Base-by-base conservation (phyloP, 1,140 invertebrate species). In the Ips nitidus region DNA sequence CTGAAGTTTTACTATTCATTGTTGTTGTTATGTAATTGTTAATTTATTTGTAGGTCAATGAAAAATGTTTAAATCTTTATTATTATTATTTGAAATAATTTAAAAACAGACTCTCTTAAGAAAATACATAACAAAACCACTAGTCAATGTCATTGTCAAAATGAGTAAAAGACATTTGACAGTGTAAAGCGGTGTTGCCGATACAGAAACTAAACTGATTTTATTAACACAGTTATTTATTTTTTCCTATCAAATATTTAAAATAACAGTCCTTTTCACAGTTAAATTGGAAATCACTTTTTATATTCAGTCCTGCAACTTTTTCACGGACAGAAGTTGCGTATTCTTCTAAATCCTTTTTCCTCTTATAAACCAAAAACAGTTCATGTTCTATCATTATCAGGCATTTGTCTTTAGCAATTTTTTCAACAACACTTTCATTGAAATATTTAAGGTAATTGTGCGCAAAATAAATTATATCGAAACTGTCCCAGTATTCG, bases 341-440 rank as follows among this genome's bases (percentile, higher is more conserved):
- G 69, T 71, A 76, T 52, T 76, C 70, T 61, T 77, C 71, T 38
- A 79, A 65, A 2, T 80, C 69, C 52, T 73, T 72, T 43, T 80
- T 74, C 41, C 79, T 64, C 45, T 76, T 39, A 57, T 37, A 75
- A 6, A 77, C 50, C 4, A 76, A 64, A 72, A 76, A 80, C 42
- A 76, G 66, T 58, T 74, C 73, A 75, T 80, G 78, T 72, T 80
- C 79, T 4, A 80, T 52, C 1, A 79, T 64, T 47, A 79, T 38
- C 7, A 77, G 57, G 1, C 74, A 5, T 41, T 62, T 45, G 1
- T 71, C 62, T 60, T 73, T 73, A 2, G 67, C 63, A 42, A 78
- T 55, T 41, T 76, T 68, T 38, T 73, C 66, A 0, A 79, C 56
- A 2, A 72, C 8, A 38, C 71, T 61, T 45, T 57, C 62, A 8